Evolutionary conservation across 2,888 invertebrate genomes (phyloP).

Genomic region (Protula sp.): DNA sequence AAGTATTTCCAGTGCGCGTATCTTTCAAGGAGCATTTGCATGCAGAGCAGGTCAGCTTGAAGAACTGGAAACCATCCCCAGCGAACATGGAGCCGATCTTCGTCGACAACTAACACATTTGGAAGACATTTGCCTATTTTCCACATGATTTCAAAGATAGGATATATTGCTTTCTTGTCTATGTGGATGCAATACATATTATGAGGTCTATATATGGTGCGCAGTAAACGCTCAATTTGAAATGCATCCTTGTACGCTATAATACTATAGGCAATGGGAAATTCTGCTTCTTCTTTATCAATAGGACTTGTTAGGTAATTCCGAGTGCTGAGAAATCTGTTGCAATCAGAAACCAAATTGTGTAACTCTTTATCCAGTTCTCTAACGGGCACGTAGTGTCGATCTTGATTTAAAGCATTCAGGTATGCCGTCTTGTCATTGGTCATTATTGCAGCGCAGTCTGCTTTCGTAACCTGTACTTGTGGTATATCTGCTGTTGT

Average conservation of each 20-base stretch:
- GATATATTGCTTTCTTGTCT: background rate
- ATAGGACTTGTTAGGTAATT: no score
- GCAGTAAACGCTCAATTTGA: background rate
- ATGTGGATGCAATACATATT: background rate
- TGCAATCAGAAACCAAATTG: no score
- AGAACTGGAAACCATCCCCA: background rate
- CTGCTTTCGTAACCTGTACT: no score
- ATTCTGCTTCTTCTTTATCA: background rate
- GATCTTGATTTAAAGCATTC: no score
- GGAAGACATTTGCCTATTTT: background rate
- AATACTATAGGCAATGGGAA: conserved; percentile 1
- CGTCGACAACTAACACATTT: background rate
- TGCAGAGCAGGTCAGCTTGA: background rate
- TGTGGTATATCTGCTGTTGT: no score
- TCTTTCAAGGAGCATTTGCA: background rate
- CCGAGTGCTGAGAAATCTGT: no score
- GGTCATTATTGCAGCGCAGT: no score
- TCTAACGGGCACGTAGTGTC: no score
- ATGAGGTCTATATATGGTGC: background rate
- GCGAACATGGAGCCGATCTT: background rate
- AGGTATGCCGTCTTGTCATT: no score
- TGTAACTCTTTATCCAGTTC: no score
- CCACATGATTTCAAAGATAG: background rate
- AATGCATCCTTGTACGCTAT: background rate
- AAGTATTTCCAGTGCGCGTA: background rate